A percentile compares a stretch with the other conserved stretches of the same genome.
These are phyloP conservation scores for Drosophila suzukii DNA, from an alignment of 1,140 invertebrate genomes.

Conservation along the genomic window DNA sequence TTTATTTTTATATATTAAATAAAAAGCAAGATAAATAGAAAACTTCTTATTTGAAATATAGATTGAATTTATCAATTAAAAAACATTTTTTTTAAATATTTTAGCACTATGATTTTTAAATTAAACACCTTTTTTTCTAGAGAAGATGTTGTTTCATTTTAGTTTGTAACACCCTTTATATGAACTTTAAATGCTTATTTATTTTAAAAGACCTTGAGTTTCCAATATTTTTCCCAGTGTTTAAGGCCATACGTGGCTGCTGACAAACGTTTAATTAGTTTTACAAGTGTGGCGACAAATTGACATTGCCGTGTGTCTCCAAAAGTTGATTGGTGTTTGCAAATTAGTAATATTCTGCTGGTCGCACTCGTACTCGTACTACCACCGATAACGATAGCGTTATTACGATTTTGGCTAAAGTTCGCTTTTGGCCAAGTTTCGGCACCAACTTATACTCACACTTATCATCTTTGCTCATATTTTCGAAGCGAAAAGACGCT, in stretches of 20 bases:
- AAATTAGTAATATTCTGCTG: constrained; percentile 48
- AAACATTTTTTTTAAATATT: too few relatives aligned
- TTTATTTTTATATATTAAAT: too few relatives aligned
- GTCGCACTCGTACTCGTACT: constrained; percentile 2
- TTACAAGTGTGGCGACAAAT: constrained; percentile 59
- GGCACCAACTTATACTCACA: constrained; percentile 61
- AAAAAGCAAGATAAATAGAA: too few relatives aligned
- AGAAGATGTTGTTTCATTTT: too few relatives aligned
- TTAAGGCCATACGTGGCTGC: constrained; percentile 26
- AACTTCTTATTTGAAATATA: too few relatives aligned
- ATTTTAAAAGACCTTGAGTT: background rate
- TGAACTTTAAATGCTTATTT: background rate
- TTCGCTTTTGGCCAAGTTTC: constrained; percentile 21
- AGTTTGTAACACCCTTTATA: too few relatives aligned
- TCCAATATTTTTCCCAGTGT: background rate
- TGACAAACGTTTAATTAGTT: constrained; percentile 65
- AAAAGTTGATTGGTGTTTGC: constrained; percentile 45
- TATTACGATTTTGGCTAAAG: constrained; percentile 32
- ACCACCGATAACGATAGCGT: constrained; percentile 36
- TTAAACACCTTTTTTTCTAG: too few relatives aligned
- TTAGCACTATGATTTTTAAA: too few relatives aligned
- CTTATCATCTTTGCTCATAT: constrained; percentile 82
- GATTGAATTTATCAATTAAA: too few relatives aligned
- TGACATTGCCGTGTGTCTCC: constrained; percentile 28
- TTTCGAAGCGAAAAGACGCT: constrained; percentile 43